Evolutionary conservation across 2,113 vertebrate species (phyloP).

Genomic region (Ictalurus furcatus): DNA sequence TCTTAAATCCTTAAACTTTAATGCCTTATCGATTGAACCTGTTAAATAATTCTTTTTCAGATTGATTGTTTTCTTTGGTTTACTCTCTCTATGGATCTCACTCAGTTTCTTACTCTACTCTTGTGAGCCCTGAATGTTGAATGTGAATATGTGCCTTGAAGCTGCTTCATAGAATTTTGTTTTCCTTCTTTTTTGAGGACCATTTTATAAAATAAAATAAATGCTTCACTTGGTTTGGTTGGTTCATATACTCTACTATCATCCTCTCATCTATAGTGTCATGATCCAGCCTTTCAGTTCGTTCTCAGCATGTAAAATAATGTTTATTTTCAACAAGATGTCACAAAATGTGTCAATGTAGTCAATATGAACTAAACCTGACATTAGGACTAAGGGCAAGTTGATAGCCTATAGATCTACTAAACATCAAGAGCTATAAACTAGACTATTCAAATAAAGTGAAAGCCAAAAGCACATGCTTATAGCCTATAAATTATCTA

Average conservation of each 20-base stretch:
- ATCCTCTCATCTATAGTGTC: not conserved
- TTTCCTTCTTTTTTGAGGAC: not conserved
- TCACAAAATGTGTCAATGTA: not conserved
- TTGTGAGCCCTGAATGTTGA: constrained; percentile 31
- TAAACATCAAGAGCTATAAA: not conserved
- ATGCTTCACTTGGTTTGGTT: not conserved
- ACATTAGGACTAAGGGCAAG: not conserved
- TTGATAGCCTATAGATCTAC: not conserved
- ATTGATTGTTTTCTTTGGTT: constrained; percentile 48
- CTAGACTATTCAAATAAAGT: not conserved
- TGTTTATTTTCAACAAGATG: not conserved
- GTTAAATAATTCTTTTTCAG: constrained; percentile 55
- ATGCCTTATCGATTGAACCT: constrained; percentile 52
- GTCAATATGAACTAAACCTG: not conserved
- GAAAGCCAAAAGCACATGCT: not conserved
- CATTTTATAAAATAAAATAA: not conserved
- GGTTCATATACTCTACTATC: not conserved
- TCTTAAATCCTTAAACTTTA: constrained; percentile 51
- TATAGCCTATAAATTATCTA: not conserved
- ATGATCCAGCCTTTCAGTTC: not conserved
- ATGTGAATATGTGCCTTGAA: constrained; percentile 19
- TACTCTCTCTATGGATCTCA: not conserved
- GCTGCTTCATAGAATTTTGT: not conserved
- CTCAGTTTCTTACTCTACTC: not conserved
- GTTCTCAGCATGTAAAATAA: not conserved